Evolutionary conservation across 2,113 vertebrate species (phyloP).

Genomic region (Ardeotis arabs): DNA sequence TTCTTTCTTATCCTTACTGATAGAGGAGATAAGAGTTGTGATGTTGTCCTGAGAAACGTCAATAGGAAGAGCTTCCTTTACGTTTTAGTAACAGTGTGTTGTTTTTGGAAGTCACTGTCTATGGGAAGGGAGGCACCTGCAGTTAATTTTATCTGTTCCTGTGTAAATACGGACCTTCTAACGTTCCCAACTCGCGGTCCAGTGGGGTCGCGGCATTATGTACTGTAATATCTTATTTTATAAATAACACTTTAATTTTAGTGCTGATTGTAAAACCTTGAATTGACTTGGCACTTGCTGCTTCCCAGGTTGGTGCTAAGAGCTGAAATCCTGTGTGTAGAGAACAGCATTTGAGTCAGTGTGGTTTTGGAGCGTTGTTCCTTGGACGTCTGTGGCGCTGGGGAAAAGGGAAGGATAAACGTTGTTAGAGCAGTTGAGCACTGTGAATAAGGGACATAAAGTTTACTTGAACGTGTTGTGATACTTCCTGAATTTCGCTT

Average conservation of each 20-base stretch:
- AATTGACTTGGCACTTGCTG: constrained; percentile 28
- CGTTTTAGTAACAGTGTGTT: background rate
- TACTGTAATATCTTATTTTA: constrained; percentile 37
- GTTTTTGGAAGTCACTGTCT: constrained; percentile 48
- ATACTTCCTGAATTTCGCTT: background rate
- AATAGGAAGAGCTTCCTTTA: constrained; percentile 29
- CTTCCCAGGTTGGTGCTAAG: background rate
- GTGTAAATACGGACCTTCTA: constrained; percentile 10
- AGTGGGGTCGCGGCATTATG: constrained; percentile 37
- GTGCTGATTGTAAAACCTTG: constrained; percentile 46
- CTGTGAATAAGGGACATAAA: background rate
- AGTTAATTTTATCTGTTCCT: constrained; percentile 37
- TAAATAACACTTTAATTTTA: constrained; percentile 58
- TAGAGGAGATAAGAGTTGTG: constrained; percentile 31
- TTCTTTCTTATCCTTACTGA: background rate
- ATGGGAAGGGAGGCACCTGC: constrained; percentile 71
- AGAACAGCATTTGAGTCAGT: fast-evolving
- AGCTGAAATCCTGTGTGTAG: background rate
- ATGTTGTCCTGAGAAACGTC: background rate
- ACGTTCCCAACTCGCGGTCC: background rate
- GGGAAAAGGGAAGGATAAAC: background rate
- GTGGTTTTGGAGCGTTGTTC: background rate
- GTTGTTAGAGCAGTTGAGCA: background rate
- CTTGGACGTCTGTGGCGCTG: background rate
- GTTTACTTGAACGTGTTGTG: background rate